Conservation (phyloP, 2,888 invertebrate genomes). For the Lissonota sp. region DNA sequence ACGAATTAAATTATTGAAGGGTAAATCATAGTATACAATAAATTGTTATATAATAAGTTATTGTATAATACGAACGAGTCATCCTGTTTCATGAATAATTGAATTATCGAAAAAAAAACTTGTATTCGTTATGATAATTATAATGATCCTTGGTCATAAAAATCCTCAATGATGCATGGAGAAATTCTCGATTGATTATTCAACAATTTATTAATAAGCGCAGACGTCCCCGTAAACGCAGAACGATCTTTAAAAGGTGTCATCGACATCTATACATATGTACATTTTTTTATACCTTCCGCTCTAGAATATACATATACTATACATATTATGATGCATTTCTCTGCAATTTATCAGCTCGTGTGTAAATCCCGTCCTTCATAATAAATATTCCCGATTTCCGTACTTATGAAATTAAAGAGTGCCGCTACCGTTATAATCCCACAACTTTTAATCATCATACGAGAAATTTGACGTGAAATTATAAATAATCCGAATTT, state of each 20-base stretch:
- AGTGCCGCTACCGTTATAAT: slow-evolving; percentile 52
- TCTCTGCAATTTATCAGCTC: slow-evolving; percentile 10
- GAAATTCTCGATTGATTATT: slow-evolving; percentile 19
- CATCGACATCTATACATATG: slow-evolving; percentile 35
- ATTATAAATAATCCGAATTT: no score
- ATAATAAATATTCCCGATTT: slow-evolving; percentile 38
- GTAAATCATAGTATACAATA: no score
- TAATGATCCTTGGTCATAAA: background rate
- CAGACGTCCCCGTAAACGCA: background rate
- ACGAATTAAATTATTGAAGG: no score
- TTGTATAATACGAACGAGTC: no score
- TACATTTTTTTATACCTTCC: background rate
- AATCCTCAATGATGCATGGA: slow-evolving; percentile 1
- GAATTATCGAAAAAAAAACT: background rate
- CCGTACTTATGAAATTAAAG: slow-evolving; percentile 43
- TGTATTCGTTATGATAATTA: background rate
- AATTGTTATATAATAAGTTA: no score
- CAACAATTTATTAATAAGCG: slow-evolving; percentile 15
- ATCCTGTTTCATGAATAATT: background rate
- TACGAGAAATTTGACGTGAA: no score
- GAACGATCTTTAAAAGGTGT: slow-evolving; percentile 27
- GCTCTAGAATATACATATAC: background rate
- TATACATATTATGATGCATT: no score
- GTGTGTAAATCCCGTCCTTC: background rate
- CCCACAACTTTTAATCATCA: background rate